These are phyloP conservation scores for Temnothorax nylanderi DNA, from an alignment of 1,140 invertebrate species.

Conservation along the genomic window DNA sequence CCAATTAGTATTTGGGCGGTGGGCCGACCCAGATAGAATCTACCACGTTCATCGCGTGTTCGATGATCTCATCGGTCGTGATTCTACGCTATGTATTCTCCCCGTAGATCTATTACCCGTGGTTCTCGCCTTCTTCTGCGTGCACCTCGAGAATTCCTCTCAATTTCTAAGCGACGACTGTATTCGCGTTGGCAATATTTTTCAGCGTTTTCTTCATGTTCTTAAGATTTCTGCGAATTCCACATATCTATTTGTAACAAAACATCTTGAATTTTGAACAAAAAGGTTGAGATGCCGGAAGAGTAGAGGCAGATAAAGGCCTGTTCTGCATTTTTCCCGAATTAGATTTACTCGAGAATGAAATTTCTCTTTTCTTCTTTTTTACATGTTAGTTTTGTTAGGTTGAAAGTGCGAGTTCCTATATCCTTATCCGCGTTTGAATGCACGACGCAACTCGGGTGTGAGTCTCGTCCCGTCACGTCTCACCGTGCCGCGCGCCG, in stretches of 20 bases:
- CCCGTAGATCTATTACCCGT: constrained; percentile 45
- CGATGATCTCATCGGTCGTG: constrained; percentile 28
- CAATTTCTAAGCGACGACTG: neutral
- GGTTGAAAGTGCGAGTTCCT: neutral
- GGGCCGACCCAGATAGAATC: constrained; percentile 59
- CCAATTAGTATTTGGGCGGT: constrained; percentile 72
- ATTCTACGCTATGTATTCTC: neutral
- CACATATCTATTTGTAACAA: neutral
- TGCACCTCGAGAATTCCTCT: neutral
- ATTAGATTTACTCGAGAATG: neutral
- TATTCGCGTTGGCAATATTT: neutral
- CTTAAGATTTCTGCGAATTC: neutral
- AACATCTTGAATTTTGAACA: neutral
- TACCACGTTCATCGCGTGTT: constrained; percentile 41
- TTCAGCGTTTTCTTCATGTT: neutral
- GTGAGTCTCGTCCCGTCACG: neutral
- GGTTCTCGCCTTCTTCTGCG: constrained; percentile 51
- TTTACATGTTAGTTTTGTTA: neutral
- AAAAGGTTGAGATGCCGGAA: neutral
- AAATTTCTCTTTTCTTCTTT: neutral
- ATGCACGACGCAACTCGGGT: neutral
- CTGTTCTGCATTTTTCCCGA: neutral
- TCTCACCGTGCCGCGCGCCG: constrained; percentile 63
- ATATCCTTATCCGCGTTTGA: neutral
- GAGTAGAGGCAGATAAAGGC: neutral